Base-by-base conservation (phyloP, 2,113 vertebrate species). In the Myiagra hebetior region DNA sequence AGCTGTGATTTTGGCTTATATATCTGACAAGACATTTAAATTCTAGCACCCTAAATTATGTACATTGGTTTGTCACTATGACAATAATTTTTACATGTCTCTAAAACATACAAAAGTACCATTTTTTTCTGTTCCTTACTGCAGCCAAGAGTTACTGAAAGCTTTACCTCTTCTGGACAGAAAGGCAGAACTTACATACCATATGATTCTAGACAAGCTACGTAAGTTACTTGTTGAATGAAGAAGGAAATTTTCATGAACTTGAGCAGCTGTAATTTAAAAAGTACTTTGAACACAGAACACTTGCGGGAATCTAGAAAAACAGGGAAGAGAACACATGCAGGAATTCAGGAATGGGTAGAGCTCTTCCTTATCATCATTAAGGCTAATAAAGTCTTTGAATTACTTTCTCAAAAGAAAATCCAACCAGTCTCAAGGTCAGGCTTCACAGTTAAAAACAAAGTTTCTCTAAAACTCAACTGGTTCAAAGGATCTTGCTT, bases 21-120 rank as follows among this genome's bases (percentile, higher is more conserved):
- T 96, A 90, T 85, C 79, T 95, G 79, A 97, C 70, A 92, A 96
- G 89, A 79, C 56, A 81, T 91, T 97, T 95, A 94, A 96, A 95
- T 97, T 94, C 91, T 82, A 88, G 50, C 65, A 90, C 88, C 73
- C 85, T 93, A 65, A 94, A 96, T 89, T 93, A 97, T 91, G 77
- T 64, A 93, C 82, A 97, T 74, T 63, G 56, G 73, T 91, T 97
- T 94, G 86, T 87, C 85, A 95, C 84, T 87, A 94, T 96, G 92
- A 96, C 85, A 96, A 95, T 56, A 74, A 53, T 57, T 92, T 94
- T 89, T 80, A 74, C 68, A 85, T 78, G 91, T 81, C 76, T 93
- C 91, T 56, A 73, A 64, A 83, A 95, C 47, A 46, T 81, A 69
- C 30, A 60, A 75, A 81, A 82, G 64, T 44, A 91, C 62, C 37